Evolutionary conservation across 2,888 invertebrate genomes (phyloP).

Genomic region (Sphecodes monilicornis): DNA sequence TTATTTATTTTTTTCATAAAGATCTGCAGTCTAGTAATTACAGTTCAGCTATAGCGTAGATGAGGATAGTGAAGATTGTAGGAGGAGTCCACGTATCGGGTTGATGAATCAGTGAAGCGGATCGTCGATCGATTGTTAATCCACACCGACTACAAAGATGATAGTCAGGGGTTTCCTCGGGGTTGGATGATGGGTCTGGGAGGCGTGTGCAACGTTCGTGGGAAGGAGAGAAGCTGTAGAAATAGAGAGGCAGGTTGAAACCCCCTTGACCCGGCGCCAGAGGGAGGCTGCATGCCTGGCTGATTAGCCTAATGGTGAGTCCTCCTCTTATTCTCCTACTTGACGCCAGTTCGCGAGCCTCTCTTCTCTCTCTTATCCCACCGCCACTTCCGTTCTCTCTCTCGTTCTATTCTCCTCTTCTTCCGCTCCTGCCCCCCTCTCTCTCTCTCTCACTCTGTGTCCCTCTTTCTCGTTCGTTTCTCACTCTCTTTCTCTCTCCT

Average conservation of each 20-base stretch:
- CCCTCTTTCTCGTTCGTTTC: conserved; percentile 9
- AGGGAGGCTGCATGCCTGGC: conserved; percentile 79
- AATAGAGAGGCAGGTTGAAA: conserved; percentile 77
- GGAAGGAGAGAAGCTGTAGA: conserved; percentile 69
- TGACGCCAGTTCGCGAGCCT: conserved; percentile 81
- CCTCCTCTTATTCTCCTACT: conserved; percentile 81
- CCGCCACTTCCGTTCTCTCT: conserved; percentile 54
- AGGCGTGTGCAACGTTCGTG: conserved; percentile 58
- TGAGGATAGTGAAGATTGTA: not conserved
- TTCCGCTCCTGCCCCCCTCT: conserved; percentile 31
- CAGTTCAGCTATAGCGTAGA: not conserved
- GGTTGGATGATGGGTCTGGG: conserved; percentile 49
- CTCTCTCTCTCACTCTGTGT: conserved; percentile 22
- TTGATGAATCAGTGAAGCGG: not conserved
- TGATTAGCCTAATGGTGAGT: conserved; percentile 84
- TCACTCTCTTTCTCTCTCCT: conserved; percentile 17
- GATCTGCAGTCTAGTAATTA: not conserved
- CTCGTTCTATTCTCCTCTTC: conserved; percentile 36
- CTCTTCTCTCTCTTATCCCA: conserved; percentile 66
- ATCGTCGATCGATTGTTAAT: conserved; percentile 58
- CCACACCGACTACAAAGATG: conserved; percentile 36
- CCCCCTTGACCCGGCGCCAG: conserved; percentile 78
- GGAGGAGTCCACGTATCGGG: not conserved
- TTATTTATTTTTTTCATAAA: not conserved
- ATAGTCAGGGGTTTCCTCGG: conserved; percentile 41